phyloP scores from a whole-genome alignment of 1,140 invertebrate genomes.

The Zaprionus ghesquierei region DNA sequence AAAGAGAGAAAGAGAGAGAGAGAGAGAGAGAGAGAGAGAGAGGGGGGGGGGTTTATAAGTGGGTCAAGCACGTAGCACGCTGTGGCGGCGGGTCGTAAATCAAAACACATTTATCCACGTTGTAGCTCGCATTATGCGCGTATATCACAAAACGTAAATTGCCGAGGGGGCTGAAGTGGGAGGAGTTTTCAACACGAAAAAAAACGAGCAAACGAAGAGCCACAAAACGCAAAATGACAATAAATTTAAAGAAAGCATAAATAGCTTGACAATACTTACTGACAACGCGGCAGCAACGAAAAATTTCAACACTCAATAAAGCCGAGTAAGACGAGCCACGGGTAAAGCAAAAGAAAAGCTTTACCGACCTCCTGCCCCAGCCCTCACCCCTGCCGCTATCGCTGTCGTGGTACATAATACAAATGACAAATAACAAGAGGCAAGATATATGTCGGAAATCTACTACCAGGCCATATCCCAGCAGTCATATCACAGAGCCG shows the following conservation, averaged over 20 bases:
- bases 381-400: neutral
- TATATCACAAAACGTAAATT: conserved; percentile 62
- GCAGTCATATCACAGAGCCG: conserved; percentile 22
- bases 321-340: neutral
- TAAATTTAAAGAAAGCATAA: conserved; percentile 73
- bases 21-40: neutral
- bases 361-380: neutral
- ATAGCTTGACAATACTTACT: conserved; percentile 66
- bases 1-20: neutral
- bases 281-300: conserved; percentile 20
- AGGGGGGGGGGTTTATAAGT: conserved; percentile 2
- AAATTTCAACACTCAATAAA: conserved; percentile 52
- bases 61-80: conserved; percentile 33
- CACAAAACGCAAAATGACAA: conserved; percentile 74
- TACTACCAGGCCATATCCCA: conserved; percentile 49
- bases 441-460: conserved; percentile 75
- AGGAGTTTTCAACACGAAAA: conserved; percentile 30
- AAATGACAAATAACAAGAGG: conserved; percentile 74
- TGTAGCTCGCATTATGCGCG: conserved; percentile 1
- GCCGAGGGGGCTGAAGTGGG: conserved; percentile 12
- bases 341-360: conserved; percentile 6
- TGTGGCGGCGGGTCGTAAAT: conserved; percentile 52
- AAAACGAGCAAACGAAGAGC: conserved; percentile 17
- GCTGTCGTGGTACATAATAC: conserved; percentile 37
- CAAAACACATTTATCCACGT: conserved; percentile 43